phyloP scores from a whole-genome alignment of 53 echinoderm and acorn worm genomes.

The Zoroaster sp. region DNA sequence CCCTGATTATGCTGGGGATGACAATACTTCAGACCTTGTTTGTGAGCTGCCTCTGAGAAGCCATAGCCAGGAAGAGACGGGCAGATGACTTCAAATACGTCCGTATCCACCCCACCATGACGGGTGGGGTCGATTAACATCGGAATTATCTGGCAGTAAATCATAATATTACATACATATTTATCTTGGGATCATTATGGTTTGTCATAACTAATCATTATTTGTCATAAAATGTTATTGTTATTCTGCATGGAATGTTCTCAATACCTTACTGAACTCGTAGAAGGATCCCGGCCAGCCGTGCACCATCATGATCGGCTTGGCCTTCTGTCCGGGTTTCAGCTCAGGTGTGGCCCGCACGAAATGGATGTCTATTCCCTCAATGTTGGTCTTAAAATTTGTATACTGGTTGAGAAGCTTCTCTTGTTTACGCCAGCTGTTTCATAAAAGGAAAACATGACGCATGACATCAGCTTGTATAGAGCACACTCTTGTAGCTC shows the following conservation, averaged over 20 bases:
- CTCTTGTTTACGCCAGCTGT: slow-evolving; percentile 79
- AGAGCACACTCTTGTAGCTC: too few species aligned
- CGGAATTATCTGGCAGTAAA: slow-evolving; percentile 62
- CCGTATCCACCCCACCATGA: slow-evolving; percentile 75
- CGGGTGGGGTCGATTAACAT: slow-evolving; percentile 74
- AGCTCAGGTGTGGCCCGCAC: slow-evolving; percentile 73
- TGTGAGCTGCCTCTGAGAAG: slow-evolving; percentile 91
- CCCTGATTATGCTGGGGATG: too few species aligned
- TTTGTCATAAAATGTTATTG: too few species aligned
- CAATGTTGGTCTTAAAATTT: slow-evolving; percentile 84
- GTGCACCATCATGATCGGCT: slow-evolving; percentile 81
- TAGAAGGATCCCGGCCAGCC: slow-evolving; percentile 92
- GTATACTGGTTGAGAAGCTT: slow-evolving; percentile 70
- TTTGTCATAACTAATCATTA: too few species aligned
- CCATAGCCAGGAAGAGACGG: slow-evolving; percentile 92
- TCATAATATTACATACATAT: too few species aligned
- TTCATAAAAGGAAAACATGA: too few species aligned
- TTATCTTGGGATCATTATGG: too few species aligned
- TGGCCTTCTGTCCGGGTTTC: slow-evolving; percentile 75
- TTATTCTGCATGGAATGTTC: not conserved
- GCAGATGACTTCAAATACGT: slow-evolving; percentile 85
- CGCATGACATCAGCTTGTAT: too few species aligned
- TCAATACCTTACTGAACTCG: slow-evolving; percentile 88
- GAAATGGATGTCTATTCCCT: slow-evolving; percentile 88
- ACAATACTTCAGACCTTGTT: slow-evolving; percentile 85